Base-by-base conservation (phyloP, 2,797 vertebrate species). In the Hydrolagus colliei region DNA sequence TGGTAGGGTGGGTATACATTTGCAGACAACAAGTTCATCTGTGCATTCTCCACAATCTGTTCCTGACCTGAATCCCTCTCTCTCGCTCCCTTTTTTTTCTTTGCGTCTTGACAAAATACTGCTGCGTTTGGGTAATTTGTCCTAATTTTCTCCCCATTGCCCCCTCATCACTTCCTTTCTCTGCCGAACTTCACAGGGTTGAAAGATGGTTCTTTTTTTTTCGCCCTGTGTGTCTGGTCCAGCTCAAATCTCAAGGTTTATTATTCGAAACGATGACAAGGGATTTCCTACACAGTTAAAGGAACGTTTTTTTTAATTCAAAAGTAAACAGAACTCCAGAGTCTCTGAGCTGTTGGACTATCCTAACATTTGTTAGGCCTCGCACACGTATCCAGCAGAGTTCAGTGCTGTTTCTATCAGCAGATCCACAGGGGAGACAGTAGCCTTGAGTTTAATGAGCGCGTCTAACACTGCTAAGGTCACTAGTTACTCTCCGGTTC, bases 161-260 rank as follows among this genome's bases (percentile, higher is more conserved):
- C 79, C 75, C 79, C 41, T 84, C 79, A 84, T 20, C 65, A 71
- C 65, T 84, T 80, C 65, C 79, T 67, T 84, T 68, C 79, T 12
- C 65, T 32, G 41, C 13, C 22, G 27, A 84, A 35, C 79, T 84
- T 32, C 59, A 9, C 14, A 12, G 65, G 71, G 79, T 52, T 84
- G 79, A 84, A 84, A 84, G 79, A 84, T 84, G 79, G 41, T 84
- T 41, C 79, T 84, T 71, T 84, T 67, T 27, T 52, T 52, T 52
- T 52, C 71, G 79, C 65, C 65, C 41, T 52, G 9, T 35, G 16
- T 84, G 79, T 22, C 79, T 84, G 79, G 65, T 71, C 65, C 71
- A 67, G 79, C 79, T 84, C 79, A 84, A 67, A 84, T 32, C 79
- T 84, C 63, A 84, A 84, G 65, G 79, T 84, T 84, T 84, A 84